These are phyloP conservation scores for Lepus townsendii DNA, from an alignment of 2,797 vertebrate species.

Conservation along the genomic window DNA sequence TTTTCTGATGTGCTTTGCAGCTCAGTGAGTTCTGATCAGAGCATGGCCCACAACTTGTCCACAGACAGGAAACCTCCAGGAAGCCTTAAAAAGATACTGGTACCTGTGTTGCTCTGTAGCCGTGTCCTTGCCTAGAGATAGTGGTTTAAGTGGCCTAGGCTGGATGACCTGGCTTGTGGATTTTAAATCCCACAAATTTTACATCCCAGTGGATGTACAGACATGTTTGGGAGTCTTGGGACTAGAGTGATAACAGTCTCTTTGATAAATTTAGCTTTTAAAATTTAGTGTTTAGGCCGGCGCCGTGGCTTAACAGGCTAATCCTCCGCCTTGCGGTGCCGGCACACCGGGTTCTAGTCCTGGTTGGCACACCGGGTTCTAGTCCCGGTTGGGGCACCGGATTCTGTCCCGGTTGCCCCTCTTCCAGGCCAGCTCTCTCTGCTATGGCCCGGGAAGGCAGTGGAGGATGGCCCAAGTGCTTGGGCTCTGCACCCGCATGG, in stretches of 20 bases:
- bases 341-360: no score
- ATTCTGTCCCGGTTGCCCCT: no score
- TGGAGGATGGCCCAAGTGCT: no score
- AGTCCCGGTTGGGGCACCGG: no score
- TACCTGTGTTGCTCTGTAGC: no score
- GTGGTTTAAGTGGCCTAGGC: neutral
- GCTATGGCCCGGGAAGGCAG: no score
- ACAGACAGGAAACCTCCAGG: neutral
- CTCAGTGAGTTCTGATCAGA: neutral
- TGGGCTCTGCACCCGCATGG: no score
- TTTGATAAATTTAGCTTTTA: neutral
- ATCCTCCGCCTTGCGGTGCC: no score
- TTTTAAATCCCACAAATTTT: neutral
- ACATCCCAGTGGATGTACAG: neutral
- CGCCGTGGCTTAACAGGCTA: no score
- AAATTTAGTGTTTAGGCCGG: neutral
- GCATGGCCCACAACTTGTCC: neutral
- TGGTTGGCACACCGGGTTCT: no score
- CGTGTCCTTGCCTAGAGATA: neutral
- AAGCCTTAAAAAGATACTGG: neutral
- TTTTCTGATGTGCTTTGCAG: neutral
- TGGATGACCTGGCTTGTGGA: neutral
- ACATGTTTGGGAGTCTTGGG: neutral
- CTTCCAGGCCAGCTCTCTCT: no score
- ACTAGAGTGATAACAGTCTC: neutral